phyloP scores from a whole-genome alignment of 2,113 vertebrate species.

The Pluvialis apricaria region DNA sequence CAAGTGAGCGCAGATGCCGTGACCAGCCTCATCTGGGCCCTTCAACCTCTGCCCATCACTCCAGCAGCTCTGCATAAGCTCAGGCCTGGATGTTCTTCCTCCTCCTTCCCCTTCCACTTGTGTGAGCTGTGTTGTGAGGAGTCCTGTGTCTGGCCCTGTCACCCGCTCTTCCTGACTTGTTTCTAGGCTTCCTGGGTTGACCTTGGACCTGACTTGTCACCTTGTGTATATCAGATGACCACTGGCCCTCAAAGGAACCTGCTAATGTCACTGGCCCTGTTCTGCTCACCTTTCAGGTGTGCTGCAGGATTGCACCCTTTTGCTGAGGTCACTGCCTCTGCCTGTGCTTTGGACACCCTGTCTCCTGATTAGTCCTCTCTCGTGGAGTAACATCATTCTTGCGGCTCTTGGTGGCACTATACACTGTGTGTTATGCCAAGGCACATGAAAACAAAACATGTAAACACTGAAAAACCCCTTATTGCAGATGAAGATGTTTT shows the following conservation, averaged over 20 bases:
- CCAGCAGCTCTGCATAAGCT: background rate
- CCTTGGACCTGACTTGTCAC: background rate
- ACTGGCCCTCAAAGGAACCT: background rate
- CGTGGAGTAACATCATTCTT: background rate
- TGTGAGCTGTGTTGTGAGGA: background rate
- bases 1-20: background rate
- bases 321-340: background rate
- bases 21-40: background rate
- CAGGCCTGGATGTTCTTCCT: background rate
- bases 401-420: background rate
- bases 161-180: background rate
- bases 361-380: background rate
- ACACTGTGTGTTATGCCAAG: background rate
- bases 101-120: background rate
- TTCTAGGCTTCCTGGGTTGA: background rate
- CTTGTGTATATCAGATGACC: background rate
- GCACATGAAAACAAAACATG: background rate
- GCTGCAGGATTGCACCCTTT: background rate
- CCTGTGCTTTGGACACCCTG: background rate
- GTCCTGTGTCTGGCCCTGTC: no score
- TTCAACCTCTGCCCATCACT: background rate
- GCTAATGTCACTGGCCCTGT: background rate
- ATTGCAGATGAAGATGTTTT: background rate
- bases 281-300: background rate
- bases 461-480: background rate